Conservation (phyloP, 2,113 vertebrate genomes). For the Eclectus roratus region DNA sequence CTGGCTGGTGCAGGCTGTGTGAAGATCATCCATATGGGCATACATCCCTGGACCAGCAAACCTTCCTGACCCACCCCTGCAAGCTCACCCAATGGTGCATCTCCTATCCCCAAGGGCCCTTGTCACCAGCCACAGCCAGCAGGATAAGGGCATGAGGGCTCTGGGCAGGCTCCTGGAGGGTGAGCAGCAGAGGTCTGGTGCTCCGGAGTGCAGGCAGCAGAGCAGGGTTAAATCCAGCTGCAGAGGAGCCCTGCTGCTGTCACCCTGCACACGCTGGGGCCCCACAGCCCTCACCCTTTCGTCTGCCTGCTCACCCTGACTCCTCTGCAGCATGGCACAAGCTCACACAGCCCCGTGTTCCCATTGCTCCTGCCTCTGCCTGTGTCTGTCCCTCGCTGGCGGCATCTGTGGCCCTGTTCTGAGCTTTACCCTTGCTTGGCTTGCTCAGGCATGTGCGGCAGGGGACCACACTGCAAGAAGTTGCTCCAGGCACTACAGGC, state of each 20-base stretch:
- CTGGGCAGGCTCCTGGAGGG: not conserved
- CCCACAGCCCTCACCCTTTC: fast-evolving
- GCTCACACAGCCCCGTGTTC: fast-evolving
- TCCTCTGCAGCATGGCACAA: not conserved
- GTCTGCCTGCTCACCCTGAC: not conserved
- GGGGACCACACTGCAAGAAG: not conserved
- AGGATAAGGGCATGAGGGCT: fast-evolving
- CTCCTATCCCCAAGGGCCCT: not conserved
- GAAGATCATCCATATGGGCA: not conserved
- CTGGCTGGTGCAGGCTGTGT: not conserved
- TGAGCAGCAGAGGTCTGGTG: not conserved
- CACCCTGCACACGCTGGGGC: not conserved
- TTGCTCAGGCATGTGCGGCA: not conserved
- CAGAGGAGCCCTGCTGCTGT: not conserved
- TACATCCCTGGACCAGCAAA: not conserved
- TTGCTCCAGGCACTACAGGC: not conserved
- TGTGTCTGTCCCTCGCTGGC: not conserved
- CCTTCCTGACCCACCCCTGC: too few species aligned
- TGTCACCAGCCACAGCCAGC: fast-evolving
- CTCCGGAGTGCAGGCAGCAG: not conserved
- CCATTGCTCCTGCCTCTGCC: not conserved
- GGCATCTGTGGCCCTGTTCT: fast-evolving
- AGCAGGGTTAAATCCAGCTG: not conserved
- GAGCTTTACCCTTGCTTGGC: not conserved
- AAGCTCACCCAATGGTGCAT: fast-evolving